Conservation (phyloP, 64 coral and sea anemone species). For the Dendronephthya gigantea region DNA sequence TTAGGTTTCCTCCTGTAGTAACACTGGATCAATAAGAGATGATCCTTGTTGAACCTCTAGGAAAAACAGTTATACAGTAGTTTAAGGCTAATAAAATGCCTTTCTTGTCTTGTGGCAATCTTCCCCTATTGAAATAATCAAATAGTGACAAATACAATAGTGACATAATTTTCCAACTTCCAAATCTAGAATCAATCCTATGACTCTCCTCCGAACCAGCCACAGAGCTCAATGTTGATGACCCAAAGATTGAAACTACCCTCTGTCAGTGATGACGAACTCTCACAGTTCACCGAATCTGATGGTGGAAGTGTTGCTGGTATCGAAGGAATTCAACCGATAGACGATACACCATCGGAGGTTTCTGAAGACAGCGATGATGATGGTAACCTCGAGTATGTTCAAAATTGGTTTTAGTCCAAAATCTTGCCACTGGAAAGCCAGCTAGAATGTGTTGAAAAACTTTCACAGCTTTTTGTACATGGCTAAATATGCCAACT, state of each 20-base stretch:
- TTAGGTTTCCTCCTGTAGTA: no score
- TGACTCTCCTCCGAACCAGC: background rate
- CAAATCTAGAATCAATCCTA: no score
- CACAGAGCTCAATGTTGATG: background rate
- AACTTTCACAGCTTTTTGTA: no score
- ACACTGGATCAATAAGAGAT: no score
- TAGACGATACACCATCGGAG: background rate
- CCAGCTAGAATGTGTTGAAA: no score
- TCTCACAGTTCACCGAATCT: background rate
- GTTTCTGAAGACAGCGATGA: background rate
- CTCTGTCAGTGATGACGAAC: background rate
- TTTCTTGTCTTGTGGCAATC: no score
- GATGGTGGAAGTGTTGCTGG: constrained; percentile 11
- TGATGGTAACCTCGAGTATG: background rate
- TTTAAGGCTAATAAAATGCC: no score
- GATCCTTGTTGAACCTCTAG: no score
- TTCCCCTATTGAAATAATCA: no score
- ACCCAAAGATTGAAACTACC: background rate
- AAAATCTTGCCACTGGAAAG: no score
- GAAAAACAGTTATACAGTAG: background rate
- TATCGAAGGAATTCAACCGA: background rate
- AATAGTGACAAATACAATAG: no score
- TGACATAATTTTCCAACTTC: background rate
- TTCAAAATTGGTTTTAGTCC: background rate
- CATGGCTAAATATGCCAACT: no score